Conservation (phyloP, 2,888 invertebrate species). For the Acanthosoma haemorrhoidale region DNA sequence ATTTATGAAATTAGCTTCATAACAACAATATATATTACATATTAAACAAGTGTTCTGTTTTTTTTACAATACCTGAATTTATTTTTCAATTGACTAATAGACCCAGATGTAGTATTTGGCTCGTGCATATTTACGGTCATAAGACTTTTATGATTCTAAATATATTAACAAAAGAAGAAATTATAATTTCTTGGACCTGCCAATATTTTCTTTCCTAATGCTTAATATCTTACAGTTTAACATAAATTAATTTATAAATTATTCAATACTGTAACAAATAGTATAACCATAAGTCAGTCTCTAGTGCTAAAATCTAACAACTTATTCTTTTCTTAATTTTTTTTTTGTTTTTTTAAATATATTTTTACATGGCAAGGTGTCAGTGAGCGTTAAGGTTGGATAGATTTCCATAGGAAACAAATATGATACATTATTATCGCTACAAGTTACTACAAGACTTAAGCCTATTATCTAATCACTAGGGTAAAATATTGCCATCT, state of each 20-base stretch:
- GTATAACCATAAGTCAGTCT: constrained; percentile 27
- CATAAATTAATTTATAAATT: constrained; percentile 1
- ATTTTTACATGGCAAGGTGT: constrained; percentile 18
- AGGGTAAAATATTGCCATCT: constrained; percentile 38
- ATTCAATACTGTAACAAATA: constrained; percentile 23
- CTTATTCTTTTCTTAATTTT: constrained; percentile 6
- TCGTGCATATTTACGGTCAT: constrained; percentile 18
- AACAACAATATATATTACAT: neutral
- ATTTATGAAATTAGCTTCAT: constrained; percentile 8
- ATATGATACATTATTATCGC: neutral
- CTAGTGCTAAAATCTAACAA: constrained; percentile 20
- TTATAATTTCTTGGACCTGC: constrained; percentile 27
- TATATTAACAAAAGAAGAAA: constrained; percentile 11
- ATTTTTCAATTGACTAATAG: constrained; percentile 22
- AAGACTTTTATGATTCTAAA: neutral
- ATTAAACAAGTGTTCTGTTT: neutral
- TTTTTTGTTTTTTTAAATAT: neutral
- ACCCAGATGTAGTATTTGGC: constrained; percentile 20
- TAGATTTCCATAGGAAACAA: constrained; percentile 39
- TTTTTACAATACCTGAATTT: neutral
- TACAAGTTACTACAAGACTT: constrained; percentile 25
- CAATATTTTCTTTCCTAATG: constrained; percentile 23
- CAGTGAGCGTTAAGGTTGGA: constrained; percentile 36
- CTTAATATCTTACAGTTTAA: neutral
- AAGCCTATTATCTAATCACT: constrained; percentile 33